A percentile compares a stretch with the other conserved stretches of the same genome.
Evolutionary conservation across 2,888 invertebrate species (phyloP).

Genomic region (Escarpia spicata): DNA sequence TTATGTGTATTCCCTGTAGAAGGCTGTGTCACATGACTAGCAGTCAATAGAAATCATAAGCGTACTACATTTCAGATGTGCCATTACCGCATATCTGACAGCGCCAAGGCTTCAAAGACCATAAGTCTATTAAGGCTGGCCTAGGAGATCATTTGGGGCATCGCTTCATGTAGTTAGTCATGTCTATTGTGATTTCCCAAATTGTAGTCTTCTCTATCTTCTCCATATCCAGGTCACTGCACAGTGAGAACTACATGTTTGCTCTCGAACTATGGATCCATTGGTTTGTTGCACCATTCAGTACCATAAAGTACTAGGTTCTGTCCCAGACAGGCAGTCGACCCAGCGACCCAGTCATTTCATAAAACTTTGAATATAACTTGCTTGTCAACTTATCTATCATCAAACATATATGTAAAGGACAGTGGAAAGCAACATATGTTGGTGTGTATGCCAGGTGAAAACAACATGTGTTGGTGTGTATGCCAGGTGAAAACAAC

Average conservation of each 20-base stretch:
- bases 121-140: background rate
- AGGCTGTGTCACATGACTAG: background rate
- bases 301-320: background rate
- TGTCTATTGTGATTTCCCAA: background rate
- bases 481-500: too few species aligned
- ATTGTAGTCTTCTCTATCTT: background rate
- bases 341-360: too few species aligned
- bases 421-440: too few species aligned
- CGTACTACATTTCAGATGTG: background rate
- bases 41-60: background rate
- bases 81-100: slow-evolving; percentile 7
- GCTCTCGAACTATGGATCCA: background rate
- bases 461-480: too few species aligned
- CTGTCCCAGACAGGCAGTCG: too few species aligned
- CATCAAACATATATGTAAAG: too few species aligned
- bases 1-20: background rate
- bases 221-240: background rate
- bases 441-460: too few species aligned
- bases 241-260: background rate
- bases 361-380: too few species aligned
- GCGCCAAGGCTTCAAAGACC: background rate
- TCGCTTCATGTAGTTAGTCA: background rate
- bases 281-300: background rate
- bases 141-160: background rate
- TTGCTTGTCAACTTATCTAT: background rate